phyloP scores from a whole-genome alignment of 2,888 invertebrate species.

The Eretmocerus hayati region DNA sequence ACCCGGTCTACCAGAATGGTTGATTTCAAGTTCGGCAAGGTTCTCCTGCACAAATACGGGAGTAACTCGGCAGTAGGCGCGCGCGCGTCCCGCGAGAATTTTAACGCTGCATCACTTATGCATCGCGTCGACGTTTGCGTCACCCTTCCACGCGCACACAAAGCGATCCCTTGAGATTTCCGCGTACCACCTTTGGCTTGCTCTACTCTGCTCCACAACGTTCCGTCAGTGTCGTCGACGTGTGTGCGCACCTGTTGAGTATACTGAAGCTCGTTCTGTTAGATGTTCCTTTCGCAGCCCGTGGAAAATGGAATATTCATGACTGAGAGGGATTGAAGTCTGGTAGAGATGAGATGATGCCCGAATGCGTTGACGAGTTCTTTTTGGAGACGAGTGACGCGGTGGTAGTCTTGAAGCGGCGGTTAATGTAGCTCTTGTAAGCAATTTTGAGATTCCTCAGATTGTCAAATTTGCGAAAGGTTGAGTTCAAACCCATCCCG shows the following conservation, averaged over 20 bases:
- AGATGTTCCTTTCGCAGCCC: background rate
- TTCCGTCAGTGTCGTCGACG: background rate
- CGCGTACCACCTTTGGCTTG: constrained; percentile 29
- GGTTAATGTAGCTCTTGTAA: too few relatives aligned
- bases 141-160: constrained; percentile 23
- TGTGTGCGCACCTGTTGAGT: constrained; percentile 29
- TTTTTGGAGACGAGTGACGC: too few relatives aligned
- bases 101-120: constrained; percentile 43
- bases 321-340: constrained; percentile 3
- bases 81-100: background rate
- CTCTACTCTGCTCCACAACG: too few relatives aligned
- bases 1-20: background rate
- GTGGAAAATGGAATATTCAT: constrained; percentile 14
- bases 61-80: too few relatives aligned
- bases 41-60: background rate
- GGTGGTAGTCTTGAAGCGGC: too few relatives aligned
- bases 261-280: too few relatives aligned
- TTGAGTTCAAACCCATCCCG: too few relatives aligned
- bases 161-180: constrained; percentile 41
- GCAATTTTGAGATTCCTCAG: too few relatives aligned
- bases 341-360: background rate
- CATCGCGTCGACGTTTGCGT: constrained; percentile 31
- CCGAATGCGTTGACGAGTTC: background rate
- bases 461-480: too few relatives aligned
- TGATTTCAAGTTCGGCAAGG: background rate